Base-by-base conservation (phyloP, 2,797 vertebrate species). In the Numenius phaeopus region DNA sequence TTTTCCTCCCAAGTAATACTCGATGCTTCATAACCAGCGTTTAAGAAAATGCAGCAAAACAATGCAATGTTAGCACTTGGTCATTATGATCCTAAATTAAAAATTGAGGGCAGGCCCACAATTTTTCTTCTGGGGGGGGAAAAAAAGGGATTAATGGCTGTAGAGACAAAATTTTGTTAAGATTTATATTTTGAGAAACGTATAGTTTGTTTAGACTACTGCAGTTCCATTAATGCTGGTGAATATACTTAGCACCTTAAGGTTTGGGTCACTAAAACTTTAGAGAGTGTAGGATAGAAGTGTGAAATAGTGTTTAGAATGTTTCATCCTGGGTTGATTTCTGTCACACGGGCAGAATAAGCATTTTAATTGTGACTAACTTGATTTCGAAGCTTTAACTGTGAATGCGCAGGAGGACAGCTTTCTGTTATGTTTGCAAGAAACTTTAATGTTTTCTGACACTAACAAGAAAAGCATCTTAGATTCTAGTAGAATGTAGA, bases 291-390 rank as follows among this genome's bases (percentile, higher is more conserved):
- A 79, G 69, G 62, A 26, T 93, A 80, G 90, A 91, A 90, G 57
- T 77, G 95, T 73, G 50, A 58, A 75, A 40, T 34, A 83, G 67
- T 2, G 1, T 32, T 80, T 64, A 34, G 42, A 79, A 0, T 72
- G 39, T 82, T 88, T 89, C 12, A 11, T 67, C 59, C 10, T 84
- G 49, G 55, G 8, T 42, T 89, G 79, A 21, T 73, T 93, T 92
- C 59, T 89, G 26, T 94, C 81, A n/a, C 2, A 1, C 81, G 46
- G 70, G 32, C 90, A 97, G 97, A 97, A 97, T 94, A 95, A 97
- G 87, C 87, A 94, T 97, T 97, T 97, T 97, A 88, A 92, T 98
- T 97, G 82, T 96, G 90, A 85, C 92, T 88, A n/a, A 62, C 30
- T 70, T 15, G 1, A 46, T 78, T 46, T 21, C 62, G 44, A 88